Base-by-base conservation (phyloP, 1,140 invertebrate genomes). In the Bicyclus anynana region DNA sequence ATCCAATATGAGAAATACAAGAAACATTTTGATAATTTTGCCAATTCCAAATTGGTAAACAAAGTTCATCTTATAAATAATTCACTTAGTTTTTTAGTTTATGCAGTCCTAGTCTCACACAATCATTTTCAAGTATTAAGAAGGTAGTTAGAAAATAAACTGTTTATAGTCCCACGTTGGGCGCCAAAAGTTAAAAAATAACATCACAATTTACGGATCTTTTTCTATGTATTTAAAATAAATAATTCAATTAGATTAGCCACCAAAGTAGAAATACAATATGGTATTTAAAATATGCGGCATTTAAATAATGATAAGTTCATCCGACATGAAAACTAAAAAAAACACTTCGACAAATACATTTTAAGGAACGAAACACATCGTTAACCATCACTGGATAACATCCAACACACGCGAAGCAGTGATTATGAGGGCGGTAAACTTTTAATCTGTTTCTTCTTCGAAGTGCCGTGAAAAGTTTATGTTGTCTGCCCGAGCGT, bases 391-490 rank as follows among this genome's bases (percentile, higher is more conserved):
- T 74, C 60, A 72, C 73, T 55, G 67, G 67, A 77, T 78, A 79
- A 74, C 71, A 77, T 78, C 74, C 58, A 60, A 69, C 69, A 77
- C 81, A 87, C 80, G 81, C 82, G 75, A 85, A 74, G 65, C 67
- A 80, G 81, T 74, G 75, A 84, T 84, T 85, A 82, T 71, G 69
- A 53, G 55, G 67, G 57, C 62, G 69, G 65, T 72, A 67, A 70
- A 78, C 63, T 75, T 67, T 55, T 52, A 55, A 58, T 67, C 49
- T 69, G 66, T 69, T 77, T 72, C 59, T 78, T 75, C 69, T 60
- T 64, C 71, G 74, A 77, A 71, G 72, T 75, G 53, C 73, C 84
- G 84, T 74, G 74, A 87, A 87, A 87, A 87, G 84, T 87, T 87
- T 29, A 26, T 17, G 52, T 59, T 52, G 63, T 50, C 59, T 29